A percentile compares a stretch with the other conserved stretches of the same genome.
Conservation (phyloP, 2,113 vertebrate genomes). For the Motacilla tschutschensis region DNA sequence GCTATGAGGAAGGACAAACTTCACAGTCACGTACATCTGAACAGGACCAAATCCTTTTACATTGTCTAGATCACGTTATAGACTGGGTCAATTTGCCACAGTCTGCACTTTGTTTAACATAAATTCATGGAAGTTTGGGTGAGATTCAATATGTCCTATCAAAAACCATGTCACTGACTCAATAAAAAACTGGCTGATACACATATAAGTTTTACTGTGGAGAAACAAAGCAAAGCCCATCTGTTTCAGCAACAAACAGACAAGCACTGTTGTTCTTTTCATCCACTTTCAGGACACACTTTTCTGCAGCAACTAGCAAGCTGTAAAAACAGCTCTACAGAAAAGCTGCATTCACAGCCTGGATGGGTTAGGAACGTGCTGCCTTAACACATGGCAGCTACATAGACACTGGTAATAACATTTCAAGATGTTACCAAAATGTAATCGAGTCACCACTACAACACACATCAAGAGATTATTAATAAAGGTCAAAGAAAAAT, state of each 20-base stretch:
- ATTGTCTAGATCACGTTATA: neutral
- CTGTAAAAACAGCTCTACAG: neutral
- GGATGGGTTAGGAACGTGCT: neutral
- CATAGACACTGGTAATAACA: neutral
- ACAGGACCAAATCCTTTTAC: neutral
- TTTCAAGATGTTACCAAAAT: neutral
- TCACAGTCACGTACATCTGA: neutral
- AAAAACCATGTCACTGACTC: neutral
- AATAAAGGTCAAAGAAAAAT: neutral
- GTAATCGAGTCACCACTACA: neutral
- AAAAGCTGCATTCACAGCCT: neutral
- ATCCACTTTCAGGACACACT: neutral
- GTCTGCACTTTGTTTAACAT: neutral
- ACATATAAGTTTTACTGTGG: neutral
- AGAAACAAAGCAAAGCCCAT: neutral
- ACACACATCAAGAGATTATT: neutral
- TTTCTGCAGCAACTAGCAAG: neutral
- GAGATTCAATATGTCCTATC: rapidly evolving
- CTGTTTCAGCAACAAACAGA: neutral
- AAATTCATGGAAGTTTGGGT: neutral
- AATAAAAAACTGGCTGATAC: neutral
- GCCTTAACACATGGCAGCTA: neutral
- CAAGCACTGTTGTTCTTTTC: neutral
- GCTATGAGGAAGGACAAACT: neutral
- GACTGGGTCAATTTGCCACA: neutral